Conservation (phyloP, 2,113 vertebrate species). For the Lipotes vexillifer region DNA sequence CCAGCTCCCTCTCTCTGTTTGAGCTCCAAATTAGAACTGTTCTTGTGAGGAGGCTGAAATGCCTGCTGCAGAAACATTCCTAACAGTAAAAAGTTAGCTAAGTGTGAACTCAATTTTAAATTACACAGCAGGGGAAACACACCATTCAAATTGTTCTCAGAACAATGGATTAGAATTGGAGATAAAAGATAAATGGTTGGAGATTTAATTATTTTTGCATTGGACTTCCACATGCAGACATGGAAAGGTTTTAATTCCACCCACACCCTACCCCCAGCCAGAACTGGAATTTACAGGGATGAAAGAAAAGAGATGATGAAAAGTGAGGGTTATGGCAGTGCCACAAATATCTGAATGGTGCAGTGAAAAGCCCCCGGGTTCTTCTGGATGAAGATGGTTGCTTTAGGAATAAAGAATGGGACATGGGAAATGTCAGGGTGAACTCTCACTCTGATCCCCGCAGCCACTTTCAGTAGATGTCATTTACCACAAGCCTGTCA, state of each 20-base stretch:
- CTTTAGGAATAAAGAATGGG: background rate
- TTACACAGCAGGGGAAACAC: background rate
- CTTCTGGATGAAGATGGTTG: background rate
- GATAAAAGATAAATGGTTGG: conserved; percentile 51
- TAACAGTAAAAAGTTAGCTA: conserved; percentile 54
- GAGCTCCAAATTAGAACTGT: conserved; percentile 53
- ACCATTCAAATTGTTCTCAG: conserved; percentile 14
- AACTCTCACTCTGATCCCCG: background rate
- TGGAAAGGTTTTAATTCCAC: conserved; percentile 40
- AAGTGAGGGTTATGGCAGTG: background rate
- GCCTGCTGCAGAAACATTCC: conserved; percentile 2
- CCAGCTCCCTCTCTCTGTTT: background rate
- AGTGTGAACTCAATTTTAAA: conserved; percentile 64
- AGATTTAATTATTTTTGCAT: conserved; percentile 49
- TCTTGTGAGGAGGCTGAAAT: conserved; percentile 35
- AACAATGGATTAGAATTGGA: conserved; percentile 57
- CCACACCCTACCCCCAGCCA: background rate
- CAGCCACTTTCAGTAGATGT: background rate
- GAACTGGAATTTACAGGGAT: conserved; percentile 20
- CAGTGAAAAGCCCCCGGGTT: background rate
- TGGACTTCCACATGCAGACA: conserved; percentile 21
- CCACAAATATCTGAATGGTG: background rate
- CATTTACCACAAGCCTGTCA: background rate
- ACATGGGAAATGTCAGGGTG: background rate
- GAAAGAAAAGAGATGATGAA: background rate